Evolutionary conservation across 2,113 vertebrate genomes (phyloP).

Genomic region (Grantiella picta): DNA sequence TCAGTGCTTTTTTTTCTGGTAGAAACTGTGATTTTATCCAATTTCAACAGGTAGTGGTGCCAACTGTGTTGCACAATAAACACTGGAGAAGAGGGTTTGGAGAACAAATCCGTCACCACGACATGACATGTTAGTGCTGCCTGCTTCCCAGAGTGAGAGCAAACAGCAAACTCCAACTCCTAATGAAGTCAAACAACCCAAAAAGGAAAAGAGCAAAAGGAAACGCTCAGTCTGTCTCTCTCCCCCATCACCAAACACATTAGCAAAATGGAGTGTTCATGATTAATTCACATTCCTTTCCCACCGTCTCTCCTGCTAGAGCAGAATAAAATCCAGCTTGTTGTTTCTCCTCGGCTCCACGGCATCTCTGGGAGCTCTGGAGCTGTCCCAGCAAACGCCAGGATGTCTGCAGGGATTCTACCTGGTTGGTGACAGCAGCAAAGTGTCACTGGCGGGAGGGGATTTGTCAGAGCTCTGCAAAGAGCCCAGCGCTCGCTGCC

Average conservation of each 20-base stretch:
- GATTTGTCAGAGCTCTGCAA: neutral
- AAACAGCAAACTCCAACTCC: slow-evolving; percentile 39
- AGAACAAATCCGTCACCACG: neutral
- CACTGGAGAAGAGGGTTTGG: neutral
- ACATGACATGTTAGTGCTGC: neutral
- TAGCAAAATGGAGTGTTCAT: slow-evolving; percentile 41
- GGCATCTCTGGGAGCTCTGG: neutral
- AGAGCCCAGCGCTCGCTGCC: neutral
- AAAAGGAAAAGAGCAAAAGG: slow-evolving; percentile 21
- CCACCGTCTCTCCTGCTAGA: neutral
- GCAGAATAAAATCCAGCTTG: neutral
- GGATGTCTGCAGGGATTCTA: neutral
- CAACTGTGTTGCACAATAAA: neutral
- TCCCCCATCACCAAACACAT: neutral
- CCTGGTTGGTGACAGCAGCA: neutral
- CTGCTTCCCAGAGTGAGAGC: slow-evolving; percentile 3
- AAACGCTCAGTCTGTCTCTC: neutral
- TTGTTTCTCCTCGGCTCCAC: neutral
- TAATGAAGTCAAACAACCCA: slow-evolving; percentile 48
- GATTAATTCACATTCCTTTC: slow-evolving; percentile 54
- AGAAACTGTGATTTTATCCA: neutral
- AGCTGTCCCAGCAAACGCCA: neutral
- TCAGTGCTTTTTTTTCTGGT: neutral
- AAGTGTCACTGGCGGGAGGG: neutral
- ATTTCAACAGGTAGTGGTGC: slow-evolving; percentile 24